These are phyloP conservation scores for Sylvietta virens DNA, from an alignment of 2,113 vertebrate species.

Conservation along the genomic window DNA sequence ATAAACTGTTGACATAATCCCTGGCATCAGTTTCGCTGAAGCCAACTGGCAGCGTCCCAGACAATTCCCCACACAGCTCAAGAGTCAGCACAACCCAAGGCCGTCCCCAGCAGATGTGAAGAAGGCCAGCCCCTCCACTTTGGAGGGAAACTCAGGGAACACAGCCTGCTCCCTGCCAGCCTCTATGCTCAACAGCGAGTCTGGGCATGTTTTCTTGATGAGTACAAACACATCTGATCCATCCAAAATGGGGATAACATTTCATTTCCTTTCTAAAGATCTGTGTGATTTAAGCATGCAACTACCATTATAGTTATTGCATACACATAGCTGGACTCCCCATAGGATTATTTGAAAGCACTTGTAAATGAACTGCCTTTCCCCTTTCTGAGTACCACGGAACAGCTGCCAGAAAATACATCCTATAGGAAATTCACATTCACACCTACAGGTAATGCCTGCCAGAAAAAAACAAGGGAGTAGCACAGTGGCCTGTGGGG, in stretches of 20 bases:
- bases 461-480: background rate
- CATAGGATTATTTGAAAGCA: background rate
- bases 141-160: background rate
- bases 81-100: background rate
- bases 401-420: background rate
- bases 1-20: constrained; percentile 65
- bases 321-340: background rate
- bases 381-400: background rate
- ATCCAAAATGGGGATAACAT: background rate
- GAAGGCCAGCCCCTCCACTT: background rate
- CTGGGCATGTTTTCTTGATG: background rate
- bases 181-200: background rate
- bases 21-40: constrained; percentile 20
- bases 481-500: background rate
- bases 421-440: background rate
- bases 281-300: background rate
- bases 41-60: constrained; percentile 29
- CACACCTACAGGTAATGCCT: background rate
- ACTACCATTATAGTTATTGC: background rate
- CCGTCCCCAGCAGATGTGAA: background rate
- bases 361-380: background rate
- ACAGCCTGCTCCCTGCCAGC: background rate
- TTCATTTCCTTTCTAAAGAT: background rate
- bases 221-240: background rate
- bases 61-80: background rate